These are phyloP conservation scores for Orycteropus afer DNA, from an alignment of 2,113 vertebrate species.

Conservation along the genomic window DNA sequence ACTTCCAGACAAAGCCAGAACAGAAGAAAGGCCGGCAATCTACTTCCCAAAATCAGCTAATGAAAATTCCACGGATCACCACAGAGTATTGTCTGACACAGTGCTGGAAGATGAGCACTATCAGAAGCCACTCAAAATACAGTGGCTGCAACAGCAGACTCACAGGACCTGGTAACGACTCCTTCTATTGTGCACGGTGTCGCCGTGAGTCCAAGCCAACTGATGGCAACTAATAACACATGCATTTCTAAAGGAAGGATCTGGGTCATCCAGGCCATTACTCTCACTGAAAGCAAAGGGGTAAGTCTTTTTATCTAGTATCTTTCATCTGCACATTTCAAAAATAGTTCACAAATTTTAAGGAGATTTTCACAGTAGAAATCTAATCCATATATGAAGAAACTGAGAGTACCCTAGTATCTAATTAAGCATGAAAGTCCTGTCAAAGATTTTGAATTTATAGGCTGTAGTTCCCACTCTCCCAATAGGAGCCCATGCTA, in stretches of 20 bases:
- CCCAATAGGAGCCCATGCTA: not conserved
- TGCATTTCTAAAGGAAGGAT: slow-evolving; percentile 7
- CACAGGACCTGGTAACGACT: not conserved
- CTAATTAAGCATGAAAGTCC: slow-evolving; percentile 18
- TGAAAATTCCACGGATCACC: not conserved
- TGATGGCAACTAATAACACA: not conserved
- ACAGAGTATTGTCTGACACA: not conserved
- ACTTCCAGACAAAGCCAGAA: not conserved
- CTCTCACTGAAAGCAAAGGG: not conserved
- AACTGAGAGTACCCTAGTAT: not conserved
- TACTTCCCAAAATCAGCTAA: not conserved
- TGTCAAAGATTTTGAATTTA: not conserved
- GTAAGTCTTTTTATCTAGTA: not conserved
- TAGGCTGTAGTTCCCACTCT: slow-evolving; percentile 37
- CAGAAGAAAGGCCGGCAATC: not conserved
- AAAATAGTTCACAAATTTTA: slow-evolving; percentile 16
- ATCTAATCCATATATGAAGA: not conserved
- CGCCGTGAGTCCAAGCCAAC: not conserved
- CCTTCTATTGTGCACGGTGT: not conserved
- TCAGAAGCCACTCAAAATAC: not conserved
- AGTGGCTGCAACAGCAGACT: not conserved
- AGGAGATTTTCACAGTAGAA: not conserved
- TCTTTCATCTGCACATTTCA: slow-evolving; percentile 14
- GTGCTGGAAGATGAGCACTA: not conserved
- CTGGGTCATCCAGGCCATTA: not conserved